phyloP scores from a whole-genome alignment of 2,113 vertebrate genomes.

The Pristiophorus japonicus region DNA sequence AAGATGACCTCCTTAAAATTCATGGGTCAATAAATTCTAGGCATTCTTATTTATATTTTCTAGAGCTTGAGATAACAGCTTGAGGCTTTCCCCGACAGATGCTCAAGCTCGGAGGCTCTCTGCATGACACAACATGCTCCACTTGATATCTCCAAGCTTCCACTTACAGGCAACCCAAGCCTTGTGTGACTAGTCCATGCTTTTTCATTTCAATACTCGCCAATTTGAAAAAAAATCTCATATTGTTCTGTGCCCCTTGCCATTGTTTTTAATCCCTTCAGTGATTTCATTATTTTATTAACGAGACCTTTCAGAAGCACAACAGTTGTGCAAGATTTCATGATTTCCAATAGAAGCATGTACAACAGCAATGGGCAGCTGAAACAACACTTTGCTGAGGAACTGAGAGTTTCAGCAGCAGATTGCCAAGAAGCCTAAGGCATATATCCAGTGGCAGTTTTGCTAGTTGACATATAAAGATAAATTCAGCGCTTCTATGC shows the following conservation, averaged over 20 bases:
- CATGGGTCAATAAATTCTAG: not conserved
- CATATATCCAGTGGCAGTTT: not conserved
- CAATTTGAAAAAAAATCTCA: not conserved
- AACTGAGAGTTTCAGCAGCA: not conserved
- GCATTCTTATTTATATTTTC: constrained; percentile 1
- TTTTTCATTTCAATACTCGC: not conserved
- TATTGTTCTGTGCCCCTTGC: no score
- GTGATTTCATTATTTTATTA: not conserved
- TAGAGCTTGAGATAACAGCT: not conserved
- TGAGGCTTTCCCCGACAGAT: not conserved
- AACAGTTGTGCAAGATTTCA: not conserved
- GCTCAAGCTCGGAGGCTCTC: not conserved
- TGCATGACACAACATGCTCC: not conserved
- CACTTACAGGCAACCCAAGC: not conserved
- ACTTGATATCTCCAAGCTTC: not conserved
- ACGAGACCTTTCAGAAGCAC: not conserved
- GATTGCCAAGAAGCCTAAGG: not conserved
- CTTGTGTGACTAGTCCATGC: not conserved
- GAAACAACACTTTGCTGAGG: no score
- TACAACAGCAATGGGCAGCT: not conserved
- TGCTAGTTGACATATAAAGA: not conserved
- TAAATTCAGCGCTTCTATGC: not conserved
- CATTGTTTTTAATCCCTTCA: not conserved
- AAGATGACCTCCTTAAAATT: not conserved
- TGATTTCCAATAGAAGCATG: not conserved